A percentile compares a stretch with the other conserved stretches of the same genome.
Conservation (phyloP, 2,888 invertebrate species). For the Lasioglossum marginatum region DNA sequence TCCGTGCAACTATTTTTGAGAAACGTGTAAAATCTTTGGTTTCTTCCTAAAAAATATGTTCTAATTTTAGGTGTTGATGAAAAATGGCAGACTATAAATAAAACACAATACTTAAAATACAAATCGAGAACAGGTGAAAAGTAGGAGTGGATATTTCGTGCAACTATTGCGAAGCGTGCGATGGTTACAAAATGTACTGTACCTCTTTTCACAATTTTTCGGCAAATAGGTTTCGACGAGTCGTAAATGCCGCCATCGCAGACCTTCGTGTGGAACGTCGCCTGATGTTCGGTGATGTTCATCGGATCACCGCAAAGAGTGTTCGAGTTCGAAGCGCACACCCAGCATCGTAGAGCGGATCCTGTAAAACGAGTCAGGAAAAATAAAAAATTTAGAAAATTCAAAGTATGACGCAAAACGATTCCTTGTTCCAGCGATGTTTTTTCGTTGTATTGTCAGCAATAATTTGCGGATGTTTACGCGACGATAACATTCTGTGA, state of each 20-base stretch:
- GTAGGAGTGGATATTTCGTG: no score
- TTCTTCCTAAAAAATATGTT: no score
- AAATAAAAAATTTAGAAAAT: neutral
- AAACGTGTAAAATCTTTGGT: neutral
- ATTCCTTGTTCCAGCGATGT: neutral
- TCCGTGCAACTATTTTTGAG: neutral
- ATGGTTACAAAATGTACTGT: slow-evolving; percentile 79
- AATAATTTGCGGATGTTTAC: neutral
- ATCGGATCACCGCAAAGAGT: slow-evolving; percentile 91
- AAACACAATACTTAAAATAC: neutral
- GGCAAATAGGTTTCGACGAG: slow-evolving; percentile 87
- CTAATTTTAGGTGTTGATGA: neutral
- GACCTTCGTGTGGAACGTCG: slow-evolving; percentile 80
- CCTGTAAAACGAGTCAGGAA: slow-evolving; percentile 83
- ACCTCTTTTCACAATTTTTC: slow-evolving; percentile 91
- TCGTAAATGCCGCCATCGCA: slow-evolving; percentile 73
- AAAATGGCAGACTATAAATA: neutral
- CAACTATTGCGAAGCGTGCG: no score
- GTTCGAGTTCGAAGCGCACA: slow-evolving; percentile 90
- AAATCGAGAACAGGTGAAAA: neutral
- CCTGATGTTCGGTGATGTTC: slow-evolving; percentile 86
- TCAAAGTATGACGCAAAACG: neutral
- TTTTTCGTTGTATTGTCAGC: neutral
- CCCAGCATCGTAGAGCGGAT: slow-evolving; percentile 90
- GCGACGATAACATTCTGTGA: neutral